Percentiles rank a stretch among this genome's conserved stretches.
phyloP scores from a whole-genome alignment of 2,888 invertebrate species.

The Pasiphila rectangulata region DNA sequence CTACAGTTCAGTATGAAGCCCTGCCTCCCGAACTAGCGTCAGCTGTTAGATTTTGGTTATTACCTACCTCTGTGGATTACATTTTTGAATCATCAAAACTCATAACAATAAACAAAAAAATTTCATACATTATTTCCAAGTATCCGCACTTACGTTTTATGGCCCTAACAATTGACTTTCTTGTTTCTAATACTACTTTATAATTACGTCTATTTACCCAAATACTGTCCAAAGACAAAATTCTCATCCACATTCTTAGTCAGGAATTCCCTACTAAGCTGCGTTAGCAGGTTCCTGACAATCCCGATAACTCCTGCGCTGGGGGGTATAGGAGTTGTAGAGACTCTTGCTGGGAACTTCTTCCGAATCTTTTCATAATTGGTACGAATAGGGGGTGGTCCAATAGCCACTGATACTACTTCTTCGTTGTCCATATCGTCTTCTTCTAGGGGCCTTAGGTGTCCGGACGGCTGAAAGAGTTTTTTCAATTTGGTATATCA shows the following conservation, averaged over 20 bases:
- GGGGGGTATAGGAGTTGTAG: constrained; percentile 7
- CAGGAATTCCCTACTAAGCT: constrained; percentile 62
- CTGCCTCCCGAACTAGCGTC: too few species aligned
- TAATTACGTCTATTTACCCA: constrained; percentile 36
- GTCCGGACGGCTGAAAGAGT: constrained; percentile 60
- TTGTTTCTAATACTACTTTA: too few species aligned
- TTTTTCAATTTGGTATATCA: background rate
- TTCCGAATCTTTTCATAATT: constrained; percentile 57
- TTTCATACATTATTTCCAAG: too few species aligned
- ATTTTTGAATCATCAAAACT: too few species aligned
- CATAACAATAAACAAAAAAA: too few species aligned
- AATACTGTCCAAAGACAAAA: constrained; percentile 72
- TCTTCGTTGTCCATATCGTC: constrained; percentile 73
- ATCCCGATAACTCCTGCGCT: constrained; percentile 43
- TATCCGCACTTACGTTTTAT: too few species aligned
- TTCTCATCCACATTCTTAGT: constrained; percentile 63
- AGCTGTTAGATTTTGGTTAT: too few species aligned
- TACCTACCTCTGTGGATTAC: too few species aligned
- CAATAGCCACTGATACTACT: constrained; percentile 68
- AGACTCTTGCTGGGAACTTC: constrained; percentile 31
- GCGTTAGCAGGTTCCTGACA: constrained; percentile 56
- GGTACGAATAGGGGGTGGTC: constrained; percentile 61
- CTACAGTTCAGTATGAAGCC: too few species aligned
- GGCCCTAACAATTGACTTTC: too few species aligned
- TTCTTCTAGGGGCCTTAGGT: constrained; percentile 61